A percentile compares a stretch with the other conserved stretches of the same genome.
Evolutionary conservation across 2,888 invertebrate genomes (phyloP).

Genomic region (Synanthedon tipuliformis): DNA sequence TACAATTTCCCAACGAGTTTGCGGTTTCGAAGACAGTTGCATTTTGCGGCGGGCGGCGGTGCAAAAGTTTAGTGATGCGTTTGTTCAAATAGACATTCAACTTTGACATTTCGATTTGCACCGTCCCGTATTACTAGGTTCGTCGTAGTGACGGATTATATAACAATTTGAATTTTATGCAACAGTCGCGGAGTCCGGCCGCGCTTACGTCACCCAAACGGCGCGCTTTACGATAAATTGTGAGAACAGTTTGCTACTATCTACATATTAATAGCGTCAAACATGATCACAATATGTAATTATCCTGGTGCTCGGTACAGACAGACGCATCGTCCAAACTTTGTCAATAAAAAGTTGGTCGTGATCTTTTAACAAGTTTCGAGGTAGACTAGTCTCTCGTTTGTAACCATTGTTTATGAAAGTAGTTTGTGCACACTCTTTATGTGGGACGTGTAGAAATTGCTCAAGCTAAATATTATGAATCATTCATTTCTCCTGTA

Average conservation of each 20-base stretch:
- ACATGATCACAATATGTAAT: neutral
- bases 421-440: conserved; percentile 2
- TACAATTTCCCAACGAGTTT: conserved; percentile 23
- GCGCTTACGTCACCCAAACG: conserved; percentile 10
- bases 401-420: conserved; percentile 3
- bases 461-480: conserved; percentile 1
- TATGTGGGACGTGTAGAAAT: conserved; percentile 4
- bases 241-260: neutral
- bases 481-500: neutral
- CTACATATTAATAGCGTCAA: neutral
- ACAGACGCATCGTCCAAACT: neutral
- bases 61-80: conserved; percentile 5
- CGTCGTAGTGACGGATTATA: conserved; percentile 21
- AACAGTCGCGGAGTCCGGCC: conserved; percentile 7
- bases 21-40: conserved; percentile 17
- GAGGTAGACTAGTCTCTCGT: conserved; percentile 1
- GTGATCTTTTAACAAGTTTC: conserved; percentile 3
- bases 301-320: neutral
- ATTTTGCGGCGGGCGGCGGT: conserved; percentile 1
- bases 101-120: conserved; percentile 7
- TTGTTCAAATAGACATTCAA: conserved; percentile 3
- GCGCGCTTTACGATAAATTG: conserved; percentile 3
- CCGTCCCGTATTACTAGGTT: conserved; percentile 6
- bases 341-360: neutral
- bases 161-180: conserved; percentile 24